phyloP scores from a whole-genome alignment of 1,140 invertebrate species.

The Scylla paramamosain region DNA sequence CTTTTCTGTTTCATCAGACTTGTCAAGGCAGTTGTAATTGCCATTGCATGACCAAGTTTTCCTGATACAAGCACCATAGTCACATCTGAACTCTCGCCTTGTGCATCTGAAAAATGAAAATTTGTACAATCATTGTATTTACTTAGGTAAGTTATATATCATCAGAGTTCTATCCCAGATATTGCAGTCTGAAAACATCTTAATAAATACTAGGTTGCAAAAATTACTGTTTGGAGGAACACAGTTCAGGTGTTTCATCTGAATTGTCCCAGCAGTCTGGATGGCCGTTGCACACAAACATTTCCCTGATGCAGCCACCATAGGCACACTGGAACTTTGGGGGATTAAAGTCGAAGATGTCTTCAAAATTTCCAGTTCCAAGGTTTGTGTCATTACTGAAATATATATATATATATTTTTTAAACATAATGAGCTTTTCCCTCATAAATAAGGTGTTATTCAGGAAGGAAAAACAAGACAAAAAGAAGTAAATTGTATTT shows the following conservation, averaged over 20 bases:
- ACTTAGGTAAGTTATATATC: not conserved
- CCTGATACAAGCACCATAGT: slow-evolving; percentile 96
- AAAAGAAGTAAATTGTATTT: too few relatives aligned
- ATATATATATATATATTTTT: too few relatives aligned
- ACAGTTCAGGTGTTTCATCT: slow-evolving; percentile 41
- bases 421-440: too few relatives aligned
- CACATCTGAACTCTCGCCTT: slow-evolving; percentile 89
- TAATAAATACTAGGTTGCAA: not conserved
- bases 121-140: not conserved
- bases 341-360: too few relatives aligned
- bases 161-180: not conserved
- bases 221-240: not conserved
- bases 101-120: slow-evolving; percentile 37
- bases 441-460: too few relatives aligned
- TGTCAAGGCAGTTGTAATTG: slow-evolving; percentile 96
- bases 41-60: slow-evolving; percentile 97
- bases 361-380: too few relatives aligned
- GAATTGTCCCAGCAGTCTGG: slow-evolving; percentile 59
- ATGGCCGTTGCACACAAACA: slow-evolving; percentile 55
- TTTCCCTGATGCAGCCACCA: slow-evolving; percentile 43
- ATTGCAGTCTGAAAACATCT: not conserved
- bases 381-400: too few relatives aligned
- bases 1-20: slow-evolving; percentile 91
- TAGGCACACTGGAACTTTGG: slow-evolving; percentile 57
- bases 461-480: too few relatives aligned